Percentiles rank a stretch among this genome's conserved stretches.
phyloP scores from a whole-genome alignment of 1,140 invertebrate species.

The Drosophila parabipectinata region DNA sequence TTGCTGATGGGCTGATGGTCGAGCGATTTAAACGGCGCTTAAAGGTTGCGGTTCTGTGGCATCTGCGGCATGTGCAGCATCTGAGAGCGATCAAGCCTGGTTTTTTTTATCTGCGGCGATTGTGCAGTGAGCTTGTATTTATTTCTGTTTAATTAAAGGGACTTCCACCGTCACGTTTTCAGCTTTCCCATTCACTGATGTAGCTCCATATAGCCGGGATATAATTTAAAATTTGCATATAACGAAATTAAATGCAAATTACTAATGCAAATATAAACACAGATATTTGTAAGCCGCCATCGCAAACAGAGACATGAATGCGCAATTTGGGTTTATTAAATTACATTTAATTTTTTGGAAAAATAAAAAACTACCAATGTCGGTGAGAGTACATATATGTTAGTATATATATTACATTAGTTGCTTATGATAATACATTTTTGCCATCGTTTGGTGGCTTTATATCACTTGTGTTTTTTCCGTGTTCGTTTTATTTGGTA shows the following conservation, averaged over 20 bases:
- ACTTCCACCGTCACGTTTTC: not conserved
- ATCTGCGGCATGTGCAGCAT: conserved; percentile 29
- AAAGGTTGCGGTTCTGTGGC: conserved; percentile 41
- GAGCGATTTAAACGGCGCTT: conserved; percentile 39
- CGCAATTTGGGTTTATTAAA: conserved; percentile 61
- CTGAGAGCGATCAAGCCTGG: conserved; percentile 13
- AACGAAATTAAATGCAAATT: conserved; percentile 68
- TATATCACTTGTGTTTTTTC: conserved; percentile 8
- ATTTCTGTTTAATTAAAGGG: conserved; percentile 64
- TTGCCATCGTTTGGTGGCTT: not conserved
- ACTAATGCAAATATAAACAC: conserved; percentile 48
- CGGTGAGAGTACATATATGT: not conserved
- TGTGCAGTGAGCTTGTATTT: conserved; percentile 17
- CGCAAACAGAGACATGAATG: conserved; percentile 36
- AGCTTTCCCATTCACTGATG: not conserved
- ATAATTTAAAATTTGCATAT: conserved; percentile 66
- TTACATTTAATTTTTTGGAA: conserved; percentile 56
- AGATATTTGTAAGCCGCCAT: conserved; percentile 21
- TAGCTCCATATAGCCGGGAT: conserved; percentile 9
- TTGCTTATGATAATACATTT: conserved; percentile 7
- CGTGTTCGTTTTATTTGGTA: conserved; percentile 12
- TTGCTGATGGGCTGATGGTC: conserved; percentile 28
- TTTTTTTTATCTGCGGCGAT: conserved; percentile 11
- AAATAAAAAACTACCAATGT: conserved; percentile 21
- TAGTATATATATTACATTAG: conserved; percentile 31